A percentile compares a stretch with the other conserved stretches of the same genome.
Conservation (phyloP, 2,797 vertebrate species). For the Phataginus tetradactyla region DNA sequence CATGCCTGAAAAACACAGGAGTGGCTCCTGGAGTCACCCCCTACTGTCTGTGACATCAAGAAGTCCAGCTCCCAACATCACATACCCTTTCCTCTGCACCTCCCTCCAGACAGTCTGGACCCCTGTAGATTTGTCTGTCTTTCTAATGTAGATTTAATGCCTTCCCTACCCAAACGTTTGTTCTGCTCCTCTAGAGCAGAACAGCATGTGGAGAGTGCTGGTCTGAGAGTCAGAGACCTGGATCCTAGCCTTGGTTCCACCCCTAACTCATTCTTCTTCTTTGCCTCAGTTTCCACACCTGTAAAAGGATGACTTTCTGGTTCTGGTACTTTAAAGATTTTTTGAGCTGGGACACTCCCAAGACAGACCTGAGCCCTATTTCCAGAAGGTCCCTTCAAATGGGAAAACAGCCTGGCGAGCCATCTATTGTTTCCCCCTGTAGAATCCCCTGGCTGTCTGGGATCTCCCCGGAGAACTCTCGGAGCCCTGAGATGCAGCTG, state of each 20-base stretch:
- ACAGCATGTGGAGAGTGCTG: neutral
- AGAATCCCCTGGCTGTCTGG: neutral
- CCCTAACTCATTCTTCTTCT: neutral
- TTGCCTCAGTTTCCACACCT: neutral
- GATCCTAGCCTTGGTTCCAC: neutral
- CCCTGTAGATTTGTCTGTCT: neutral
- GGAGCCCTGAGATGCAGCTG: neutral
- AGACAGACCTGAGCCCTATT: neutral
- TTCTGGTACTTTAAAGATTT: neutral
- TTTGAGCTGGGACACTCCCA: neutral
- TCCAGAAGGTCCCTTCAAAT: neutral
- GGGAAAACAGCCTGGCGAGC: neutral
- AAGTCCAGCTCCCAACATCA: neutral
- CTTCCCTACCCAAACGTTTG: neutral
- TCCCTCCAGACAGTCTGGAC: neutral
- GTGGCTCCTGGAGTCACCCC: neutral
- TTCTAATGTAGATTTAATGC: neutral
- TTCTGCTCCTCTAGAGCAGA: neutral
- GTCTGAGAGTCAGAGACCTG: neutral
- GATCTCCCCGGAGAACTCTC: neutral
- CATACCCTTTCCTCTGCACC: neutral
- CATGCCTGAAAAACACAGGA: slow-evolving; percentile 2
- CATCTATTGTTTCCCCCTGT: neutral
- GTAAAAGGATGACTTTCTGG: neutral
- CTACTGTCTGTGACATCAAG: neutral